Conservation (phyloP, 2,113 vertebrate species). For the Microcebus ravelobensis region DNA sequence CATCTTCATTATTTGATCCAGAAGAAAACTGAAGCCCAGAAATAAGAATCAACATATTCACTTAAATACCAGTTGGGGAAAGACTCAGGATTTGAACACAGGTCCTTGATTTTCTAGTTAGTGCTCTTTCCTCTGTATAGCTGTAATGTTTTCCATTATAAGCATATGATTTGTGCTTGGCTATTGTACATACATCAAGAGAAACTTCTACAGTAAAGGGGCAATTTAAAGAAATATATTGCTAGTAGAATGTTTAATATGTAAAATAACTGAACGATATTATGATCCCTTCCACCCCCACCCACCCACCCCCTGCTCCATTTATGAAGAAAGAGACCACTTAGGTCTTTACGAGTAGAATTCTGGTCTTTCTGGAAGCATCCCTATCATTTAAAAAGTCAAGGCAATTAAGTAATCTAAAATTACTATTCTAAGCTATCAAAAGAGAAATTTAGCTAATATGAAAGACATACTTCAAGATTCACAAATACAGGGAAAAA, state of each 20-base stretch:
- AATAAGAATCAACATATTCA: not conserved
- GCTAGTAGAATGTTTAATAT: not conserved
- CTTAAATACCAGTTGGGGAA: not conserved
- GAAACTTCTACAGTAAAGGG: slow-evolving; percentile 9
- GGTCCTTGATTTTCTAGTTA: not conserved
- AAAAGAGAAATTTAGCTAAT: not conserved
- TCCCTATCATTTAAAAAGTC: slow-evolving; percentile 21
- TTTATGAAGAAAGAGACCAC: not conserved
- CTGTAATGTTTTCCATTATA: not conserved
- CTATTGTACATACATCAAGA: not conserved
- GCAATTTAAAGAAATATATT: not conserved
- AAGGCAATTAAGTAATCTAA: slow-evolving; percentile 36
- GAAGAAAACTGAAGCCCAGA: not conserved
- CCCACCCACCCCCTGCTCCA: not conserved
- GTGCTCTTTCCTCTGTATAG: not conserved
- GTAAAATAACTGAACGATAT: not conserved
- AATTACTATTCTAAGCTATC: slow-evolving; percentile 16
- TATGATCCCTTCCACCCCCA: not conserved
- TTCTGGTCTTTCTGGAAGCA: not conserved
- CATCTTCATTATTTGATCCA: not conserved
- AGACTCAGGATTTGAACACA: not conserved
- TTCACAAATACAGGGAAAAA: not conserved
- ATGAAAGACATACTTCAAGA: not conserved
- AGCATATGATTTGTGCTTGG: not conserved
- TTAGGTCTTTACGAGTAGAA: not conserved